Evolutionary conservation across 2,113 vertebrate species (phyloP).

Genomic region (Triplophysa dalaica): DNA sequence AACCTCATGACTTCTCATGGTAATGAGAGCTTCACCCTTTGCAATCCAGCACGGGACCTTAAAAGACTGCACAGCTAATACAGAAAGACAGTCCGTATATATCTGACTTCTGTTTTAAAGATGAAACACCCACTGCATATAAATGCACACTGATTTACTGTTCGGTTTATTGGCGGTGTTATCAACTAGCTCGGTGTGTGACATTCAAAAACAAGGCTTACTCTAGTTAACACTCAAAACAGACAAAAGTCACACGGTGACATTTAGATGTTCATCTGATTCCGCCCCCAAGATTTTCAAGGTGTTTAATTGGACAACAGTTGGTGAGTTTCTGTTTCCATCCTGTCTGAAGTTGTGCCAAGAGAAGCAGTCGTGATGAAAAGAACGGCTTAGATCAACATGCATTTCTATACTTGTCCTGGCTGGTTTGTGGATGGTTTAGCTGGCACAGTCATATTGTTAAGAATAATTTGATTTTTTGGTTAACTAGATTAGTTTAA

Average conservation of each 20-base stretch:
- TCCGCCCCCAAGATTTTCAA: conserved; percentile 18
- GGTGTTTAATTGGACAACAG: not conserved
- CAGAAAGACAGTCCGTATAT: not conserved
- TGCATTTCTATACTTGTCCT: not conserved
- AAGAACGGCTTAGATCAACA: not conserved
- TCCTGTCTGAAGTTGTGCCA: not conserved
- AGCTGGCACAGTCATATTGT: too few relatives aligned
- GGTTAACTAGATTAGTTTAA: too few relatives aligned
- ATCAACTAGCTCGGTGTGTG: not conserved
- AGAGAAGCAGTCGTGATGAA: too few relatives aligned
- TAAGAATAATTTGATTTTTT: too few relatives aligned
- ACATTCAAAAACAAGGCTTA: not conserved
- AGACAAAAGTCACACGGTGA: conserved; percentile 30
- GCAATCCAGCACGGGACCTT: conserved; percentile 15
- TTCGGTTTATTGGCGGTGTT: conserved; percentile 19
- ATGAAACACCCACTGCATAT: not conserved
- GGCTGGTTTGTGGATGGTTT: not conserved
- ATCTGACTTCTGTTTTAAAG: not conserved
- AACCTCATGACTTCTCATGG: not conserved
- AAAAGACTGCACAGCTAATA: conserved; percentile 13
- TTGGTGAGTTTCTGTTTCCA: not conserved
- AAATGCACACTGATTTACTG: not conserved
- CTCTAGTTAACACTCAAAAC: conserved; percentile 24
- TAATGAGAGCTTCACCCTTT: conserved; percentile 41
- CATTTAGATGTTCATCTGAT: conserved; percentile 31